Conservation (phyloP, 2,888 invertebrate genomes). For the Eristalis tenax region DNA sequence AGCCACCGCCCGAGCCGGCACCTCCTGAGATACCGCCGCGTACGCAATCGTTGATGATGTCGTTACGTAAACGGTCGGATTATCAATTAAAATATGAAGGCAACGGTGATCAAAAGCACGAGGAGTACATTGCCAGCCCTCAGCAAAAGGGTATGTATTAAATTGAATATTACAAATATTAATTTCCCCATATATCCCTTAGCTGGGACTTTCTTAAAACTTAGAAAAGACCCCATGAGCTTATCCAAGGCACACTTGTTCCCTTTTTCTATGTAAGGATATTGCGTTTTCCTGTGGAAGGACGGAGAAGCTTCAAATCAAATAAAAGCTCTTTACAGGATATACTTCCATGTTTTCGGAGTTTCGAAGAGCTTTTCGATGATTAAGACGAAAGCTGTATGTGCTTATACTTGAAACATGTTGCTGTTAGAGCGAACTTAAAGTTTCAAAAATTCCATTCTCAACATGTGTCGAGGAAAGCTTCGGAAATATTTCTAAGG, state of each 20-base stretch:
- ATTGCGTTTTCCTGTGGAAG: not conserved
- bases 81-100: conserved; percentile 80
- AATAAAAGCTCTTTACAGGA: not conserved
- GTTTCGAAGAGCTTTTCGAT: not conserved
- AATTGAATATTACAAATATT: not conserved
- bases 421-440: no score
- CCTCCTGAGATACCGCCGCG: conserved; percentile 93
- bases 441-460: no score
- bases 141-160: conserved; percentile 76
- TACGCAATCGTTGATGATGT: conserved; percentile 88
- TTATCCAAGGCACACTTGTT: not conserved
- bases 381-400: no score
- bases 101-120: conserved; percentile 80
- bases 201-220: not conserved
- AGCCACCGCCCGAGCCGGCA: conserved; percentile 92
- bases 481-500: no score
- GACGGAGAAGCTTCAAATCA: not conserved
- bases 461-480: no score
- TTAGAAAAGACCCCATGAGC: not conserved
- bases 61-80: conserved; percentile 80
- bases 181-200: not conserved
- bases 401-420: no score
- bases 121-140: conserved; percentile 81
- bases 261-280: not conserved
- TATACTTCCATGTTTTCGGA: no score